Conservation (phyloP, 1,140 invertebrate species). For the Yoshiicerus persimilis region DNA sequence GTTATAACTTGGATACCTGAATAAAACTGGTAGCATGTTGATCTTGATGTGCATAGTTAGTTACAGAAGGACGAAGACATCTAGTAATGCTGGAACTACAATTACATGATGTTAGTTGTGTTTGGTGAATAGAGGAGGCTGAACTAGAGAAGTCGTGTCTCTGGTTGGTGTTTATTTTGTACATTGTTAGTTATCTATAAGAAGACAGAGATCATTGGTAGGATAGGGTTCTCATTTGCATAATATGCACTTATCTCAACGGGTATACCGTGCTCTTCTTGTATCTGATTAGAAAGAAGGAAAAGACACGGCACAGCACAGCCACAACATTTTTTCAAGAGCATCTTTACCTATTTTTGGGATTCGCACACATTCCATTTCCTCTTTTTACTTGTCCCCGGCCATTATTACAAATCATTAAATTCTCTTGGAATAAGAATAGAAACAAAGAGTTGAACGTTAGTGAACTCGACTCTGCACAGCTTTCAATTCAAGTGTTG, state of each 20-base stretch:
- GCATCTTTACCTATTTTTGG: not conserved
- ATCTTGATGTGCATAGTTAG: not conserved
- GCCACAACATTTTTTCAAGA: not conserved
- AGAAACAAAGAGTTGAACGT: not conserved
- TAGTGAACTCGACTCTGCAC: not conserved
- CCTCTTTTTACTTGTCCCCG: not conserved
- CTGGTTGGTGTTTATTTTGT: not conserved
- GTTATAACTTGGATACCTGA: not conserved
- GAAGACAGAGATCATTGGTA: not conserved
- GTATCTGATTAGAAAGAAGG: not conserved
- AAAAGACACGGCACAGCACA: not conserved
- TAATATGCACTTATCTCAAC: not conserved
- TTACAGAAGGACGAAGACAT: no score
- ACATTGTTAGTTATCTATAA: not conserved
- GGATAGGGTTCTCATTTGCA: not conserved
- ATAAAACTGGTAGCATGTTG: not conserved
- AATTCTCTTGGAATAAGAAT: not conserved
- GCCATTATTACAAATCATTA: not conserved
- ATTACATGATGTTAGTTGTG: not conserved
- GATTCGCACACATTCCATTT: not conserved
- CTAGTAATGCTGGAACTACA: not conserved
- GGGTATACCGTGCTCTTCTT: not conserved
- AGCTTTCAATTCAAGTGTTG: not conserved
- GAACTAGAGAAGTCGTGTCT: not conserved
- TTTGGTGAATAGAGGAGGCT: not conserved